Evolutionary conservation across 2,113 vertebrate genomes (phyloP).

Genomic region (Oryzias woworae): DNA sequence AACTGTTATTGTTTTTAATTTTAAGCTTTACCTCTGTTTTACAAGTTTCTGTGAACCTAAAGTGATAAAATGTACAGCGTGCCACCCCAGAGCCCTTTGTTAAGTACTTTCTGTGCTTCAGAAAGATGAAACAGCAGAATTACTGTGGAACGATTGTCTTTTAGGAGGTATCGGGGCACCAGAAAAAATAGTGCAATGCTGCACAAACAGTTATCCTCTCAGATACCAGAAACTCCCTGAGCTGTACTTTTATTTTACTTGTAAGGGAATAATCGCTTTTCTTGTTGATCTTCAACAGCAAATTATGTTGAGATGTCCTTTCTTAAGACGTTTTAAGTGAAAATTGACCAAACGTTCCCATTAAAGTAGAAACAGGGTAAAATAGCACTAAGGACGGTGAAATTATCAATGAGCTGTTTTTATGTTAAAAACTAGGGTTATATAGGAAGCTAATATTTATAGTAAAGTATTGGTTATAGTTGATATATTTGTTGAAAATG

Average conservation of each 20-base stretch:
- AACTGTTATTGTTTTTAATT: not conserved
- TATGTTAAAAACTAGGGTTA: no score
- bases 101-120: conserved; percentile 7
- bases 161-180: conserved; percentile 21
- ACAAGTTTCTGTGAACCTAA: conserved; percentile 82
- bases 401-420: no score
- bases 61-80: conserved; percentile 69
- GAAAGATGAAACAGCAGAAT: conserved; percentile 19
- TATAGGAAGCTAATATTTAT: no score
- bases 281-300: not conserved
- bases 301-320: no score
- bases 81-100: not conserved
- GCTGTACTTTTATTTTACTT: conserved; percentile 28
- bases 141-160: conserved; percentile 16
- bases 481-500: no score
- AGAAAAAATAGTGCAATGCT: conserved; percentile 22
- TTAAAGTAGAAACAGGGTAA: no score
- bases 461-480: no score
- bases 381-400: no score
- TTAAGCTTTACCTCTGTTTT: conserved; percentile 31
- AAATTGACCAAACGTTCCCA: no score
- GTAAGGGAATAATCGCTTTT: conserved; percentile 26
- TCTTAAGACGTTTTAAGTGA: no score
- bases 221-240: conserved; percentile 29
- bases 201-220: conserved; percentile 10